Conservation (phyloP, 2,888 invertebrate genomes). For the Philhelius pedissequus region DNA sequence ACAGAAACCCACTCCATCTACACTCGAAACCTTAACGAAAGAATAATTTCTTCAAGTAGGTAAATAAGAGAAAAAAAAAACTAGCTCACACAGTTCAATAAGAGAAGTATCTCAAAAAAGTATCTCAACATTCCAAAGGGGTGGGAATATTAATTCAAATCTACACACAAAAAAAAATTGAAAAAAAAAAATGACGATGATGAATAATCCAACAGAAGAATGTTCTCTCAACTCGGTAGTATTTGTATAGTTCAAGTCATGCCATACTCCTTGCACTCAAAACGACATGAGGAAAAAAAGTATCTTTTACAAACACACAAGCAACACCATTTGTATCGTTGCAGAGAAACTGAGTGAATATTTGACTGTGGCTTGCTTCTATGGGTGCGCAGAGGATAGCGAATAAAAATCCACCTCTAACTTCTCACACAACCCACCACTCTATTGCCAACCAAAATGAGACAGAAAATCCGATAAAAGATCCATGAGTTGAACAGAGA, state of each 20-base stretch:
- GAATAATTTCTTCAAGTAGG: constrained; percentile 46
- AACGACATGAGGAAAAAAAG: constrained; percentile 12
- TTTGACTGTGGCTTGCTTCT: constrained; percentile 29
- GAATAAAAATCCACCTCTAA: constrained; percentile 65
- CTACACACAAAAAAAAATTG: not conserved
- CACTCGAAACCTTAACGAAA: constrained; percentile 61
- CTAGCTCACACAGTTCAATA: constrained; percentile 9
- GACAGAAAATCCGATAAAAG: not conserved
- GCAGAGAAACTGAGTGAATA: constrained; percentile 19
- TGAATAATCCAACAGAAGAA: constrained; percentile 56
- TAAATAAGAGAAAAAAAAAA: constrained; percentile 38
- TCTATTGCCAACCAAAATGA: not conserved
- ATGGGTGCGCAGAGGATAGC: constrained; percentile 67
- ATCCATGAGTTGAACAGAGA: constrained; percentile 10
- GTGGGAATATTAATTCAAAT: constrained; percentile 62
- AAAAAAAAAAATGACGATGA: constrained; percentile 36
- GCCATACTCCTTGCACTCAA: constrained; percentile 67
- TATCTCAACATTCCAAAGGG: constrained; percentile 50
- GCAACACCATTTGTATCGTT: not conserved
- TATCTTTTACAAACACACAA: constrained; percentile 19
- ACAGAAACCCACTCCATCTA: constrained; percentile 6
- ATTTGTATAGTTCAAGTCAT: constrained; percentile 62
- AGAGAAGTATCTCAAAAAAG: constrained; percentile 60
- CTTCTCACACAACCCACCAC: constrained; percentile 48
- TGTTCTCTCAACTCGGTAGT: constrained; percentile 44